Percentiles rank a stretch among this genome's conserved stretches.
Conservation (phyloP, 2,888 invertebrate species). For the Drosophila algonquin region DNA sequence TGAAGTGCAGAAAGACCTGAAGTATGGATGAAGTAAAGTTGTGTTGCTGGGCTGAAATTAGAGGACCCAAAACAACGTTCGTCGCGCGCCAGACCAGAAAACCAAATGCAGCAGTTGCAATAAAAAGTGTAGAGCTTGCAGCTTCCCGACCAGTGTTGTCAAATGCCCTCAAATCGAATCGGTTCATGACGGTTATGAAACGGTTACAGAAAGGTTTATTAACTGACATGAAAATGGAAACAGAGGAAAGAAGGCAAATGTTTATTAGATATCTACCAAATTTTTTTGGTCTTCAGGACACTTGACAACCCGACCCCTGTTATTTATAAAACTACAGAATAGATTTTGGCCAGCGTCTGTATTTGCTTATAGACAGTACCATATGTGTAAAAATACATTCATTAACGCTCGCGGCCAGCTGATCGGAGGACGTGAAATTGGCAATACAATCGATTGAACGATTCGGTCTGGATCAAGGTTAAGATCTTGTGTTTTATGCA, state of each 20-base stretch:
- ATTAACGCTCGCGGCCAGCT: constrained; percentile 64
- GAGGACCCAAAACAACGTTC: constrained; percentile 72
- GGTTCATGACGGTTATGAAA: constrained; percentile 23
- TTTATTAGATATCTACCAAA: neutral
- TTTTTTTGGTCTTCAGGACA: neutral
- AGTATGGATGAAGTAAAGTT: constrained; percentile 62
- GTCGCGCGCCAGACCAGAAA: constrained; percentile 76
- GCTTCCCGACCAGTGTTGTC: constrained; percentile 52
- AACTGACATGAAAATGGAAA: too few species aligned
- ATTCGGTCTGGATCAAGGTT: constrained; percentile 61
- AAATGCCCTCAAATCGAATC: constrained; percentile 1
- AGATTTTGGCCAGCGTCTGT: constrained; percentile 40
- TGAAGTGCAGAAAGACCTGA: constrained; percentile 44
- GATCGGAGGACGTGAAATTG: constrained; percentile 44
- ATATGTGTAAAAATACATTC: constrained; percentile 70
- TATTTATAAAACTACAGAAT: constrained; percentile 28
- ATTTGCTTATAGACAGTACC: constrained; percentile 30
- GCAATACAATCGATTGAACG: constrained; percentile 27
- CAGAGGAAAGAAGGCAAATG: neutral
- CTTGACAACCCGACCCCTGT: constrained; percentile 35
- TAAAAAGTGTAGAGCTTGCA: constrained; percentile 32
- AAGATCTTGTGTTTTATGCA: constrained; percentile 41
- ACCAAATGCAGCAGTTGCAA: constrained; percentile 71
- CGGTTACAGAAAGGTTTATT: constrained; percentile 3
- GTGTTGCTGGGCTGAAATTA: constrained; percentile 52